phyloP scores from a whole-genome alignment of 2,888 invertebrate species.

The Temnothorax ravouxi region DNA sequence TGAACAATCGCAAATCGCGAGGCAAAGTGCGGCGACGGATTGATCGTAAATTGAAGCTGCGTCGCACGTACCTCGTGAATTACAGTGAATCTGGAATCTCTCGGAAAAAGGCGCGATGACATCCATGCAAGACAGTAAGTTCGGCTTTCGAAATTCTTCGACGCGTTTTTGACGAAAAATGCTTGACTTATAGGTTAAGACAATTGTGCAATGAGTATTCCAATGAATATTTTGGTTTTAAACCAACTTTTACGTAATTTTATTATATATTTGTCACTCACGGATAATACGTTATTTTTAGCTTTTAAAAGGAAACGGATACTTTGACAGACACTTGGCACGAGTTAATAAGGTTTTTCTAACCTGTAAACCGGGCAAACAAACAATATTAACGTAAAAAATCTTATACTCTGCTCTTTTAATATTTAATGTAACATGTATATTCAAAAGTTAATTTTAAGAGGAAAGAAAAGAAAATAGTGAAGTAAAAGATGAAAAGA shows the following conservation, averaged over 20 bases:
- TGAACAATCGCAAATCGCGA: neutral
- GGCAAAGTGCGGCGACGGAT: neutral
- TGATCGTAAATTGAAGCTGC: neutral
- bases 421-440: neutral
- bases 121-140: constrained; percentile 79
- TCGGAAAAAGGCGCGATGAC: constrained; percentile 65
- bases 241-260: constrained; percentile 12
- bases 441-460: neutral
- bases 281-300: neutral
- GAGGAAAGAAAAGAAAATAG: neutral
- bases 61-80: neutral
- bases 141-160: constrained; percentile 4
- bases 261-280: neutral
- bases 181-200: constrained; percentile 47
- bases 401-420: neutral
- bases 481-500: no score
- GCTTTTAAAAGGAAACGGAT: constrained; percentile 1
- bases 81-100: neutral
- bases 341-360: neutral
- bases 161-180: neutral
- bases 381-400: constrained; percentile 26
- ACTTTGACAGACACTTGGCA: neutral
- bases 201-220: neutral
- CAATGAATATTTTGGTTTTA: neutral
- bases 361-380: constrained; percentile 54